A percentile compares a stretch with the other conserved stretches of the same genome.
Evolutionary conservation across 2,797 vertebrate genomes (phyloP).

Genomic region (Lutjanus campechanus): DNA sequence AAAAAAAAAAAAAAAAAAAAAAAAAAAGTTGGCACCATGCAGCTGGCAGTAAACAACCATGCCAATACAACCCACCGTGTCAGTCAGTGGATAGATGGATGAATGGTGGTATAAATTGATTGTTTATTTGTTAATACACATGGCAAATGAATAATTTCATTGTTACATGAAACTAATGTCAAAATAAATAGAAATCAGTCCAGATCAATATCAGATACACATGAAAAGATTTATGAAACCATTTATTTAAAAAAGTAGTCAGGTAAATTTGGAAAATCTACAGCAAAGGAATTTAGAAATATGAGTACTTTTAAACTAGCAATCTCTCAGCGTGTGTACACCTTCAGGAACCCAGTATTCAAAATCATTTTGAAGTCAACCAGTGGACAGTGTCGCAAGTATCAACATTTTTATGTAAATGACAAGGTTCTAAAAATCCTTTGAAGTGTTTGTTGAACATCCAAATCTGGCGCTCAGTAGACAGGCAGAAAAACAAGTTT

Average conservation of each 20-base stretch:
- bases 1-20: slow-evolving; percentile 7
- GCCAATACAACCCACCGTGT: slow-evolving; percentile 18
- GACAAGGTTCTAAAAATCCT: slow-evolving; percentile 2
- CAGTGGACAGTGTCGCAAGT: background rate
- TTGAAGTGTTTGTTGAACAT: slow-evolving; percentile 13
- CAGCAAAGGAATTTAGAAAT: background rate
- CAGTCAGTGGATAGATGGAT: slow-evolving; percentile 24
- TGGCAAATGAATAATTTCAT: slow-evolving; percentile 3
- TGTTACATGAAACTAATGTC: slow-evolving; percentile 11
- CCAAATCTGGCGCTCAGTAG: background rate
- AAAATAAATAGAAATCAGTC: slow-evolving; percentile 3
- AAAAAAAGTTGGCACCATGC: slow-evolving; percentile 23
- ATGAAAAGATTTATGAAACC: background rate
- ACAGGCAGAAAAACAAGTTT: background rate
- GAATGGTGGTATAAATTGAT: background rate
- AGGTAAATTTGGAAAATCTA: background rate
- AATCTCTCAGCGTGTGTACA: fast-evolving
- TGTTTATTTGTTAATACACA: slow-evolving; percentile 19
- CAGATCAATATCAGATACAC: background rate
- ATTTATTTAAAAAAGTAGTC: background rate
- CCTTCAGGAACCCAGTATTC: background rate
- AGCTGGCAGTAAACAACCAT: slow-evolving; percentile 42
- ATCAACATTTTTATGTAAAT: slow-evolving; percentile 4
- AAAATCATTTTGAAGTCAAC: background rate
- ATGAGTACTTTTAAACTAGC: background rate